These are phyloP conservation scores for Aporophyla nigra DNA, from an alignment of 2,888 invertebrate genomes.

Conservation along the genomic window DNA sequence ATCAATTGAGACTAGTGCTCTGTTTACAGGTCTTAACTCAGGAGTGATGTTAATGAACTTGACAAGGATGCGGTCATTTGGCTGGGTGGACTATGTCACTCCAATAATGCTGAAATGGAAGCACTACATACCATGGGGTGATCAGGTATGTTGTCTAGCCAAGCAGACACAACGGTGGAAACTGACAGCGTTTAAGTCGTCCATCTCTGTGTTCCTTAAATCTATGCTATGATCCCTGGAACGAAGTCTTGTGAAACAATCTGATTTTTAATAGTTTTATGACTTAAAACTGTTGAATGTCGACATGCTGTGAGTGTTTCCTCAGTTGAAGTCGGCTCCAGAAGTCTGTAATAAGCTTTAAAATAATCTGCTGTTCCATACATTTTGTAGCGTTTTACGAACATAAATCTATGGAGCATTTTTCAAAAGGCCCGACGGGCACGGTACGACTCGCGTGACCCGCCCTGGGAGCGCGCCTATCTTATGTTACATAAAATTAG, in stretches of 20 bases:
- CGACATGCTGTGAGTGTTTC: neutral
- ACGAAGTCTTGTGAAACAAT: neutral
- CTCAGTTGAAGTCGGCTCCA: neutral
- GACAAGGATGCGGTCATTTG: constrained; percentile 96
- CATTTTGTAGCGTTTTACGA: neutral
- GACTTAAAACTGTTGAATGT: neutral
- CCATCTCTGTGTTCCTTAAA: too few relatives aligned
- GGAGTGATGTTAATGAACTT: constrained; percentile 99
- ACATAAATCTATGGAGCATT: neutral
- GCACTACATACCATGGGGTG: constrained; percentile 98
- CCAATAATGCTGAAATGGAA: constrained; percentile 96
- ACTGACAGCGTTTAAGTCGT: neutral
- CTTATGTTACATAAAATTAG: too few relatives aligned
- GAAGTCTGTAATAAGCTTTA: neutral
- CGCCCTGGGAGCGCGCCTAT: too few relatives aligned
- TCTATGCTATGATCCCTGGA: neutral
- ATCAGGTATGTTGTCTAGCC: constrained; percentile 93
- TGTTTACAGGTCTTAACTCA: constrained; percentile 95
- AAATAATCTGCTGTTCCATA: neutral
- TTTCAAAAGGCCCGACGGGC: too few relatives aligned
- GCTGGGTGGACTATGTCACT: constrained; percentile 96
- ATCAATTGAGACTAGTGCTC: neutral
- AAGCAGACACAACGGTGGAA: neutral
- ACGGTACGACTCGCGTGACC: too few relatives aligned
- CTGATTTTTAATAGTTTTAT: neutral